Percentiles rank a stretch among this genome's conserved stretches.
Conservation (phyloP, 2,888 invertebrate genomes). For the Rotaria magnacalcarata region DNA sequence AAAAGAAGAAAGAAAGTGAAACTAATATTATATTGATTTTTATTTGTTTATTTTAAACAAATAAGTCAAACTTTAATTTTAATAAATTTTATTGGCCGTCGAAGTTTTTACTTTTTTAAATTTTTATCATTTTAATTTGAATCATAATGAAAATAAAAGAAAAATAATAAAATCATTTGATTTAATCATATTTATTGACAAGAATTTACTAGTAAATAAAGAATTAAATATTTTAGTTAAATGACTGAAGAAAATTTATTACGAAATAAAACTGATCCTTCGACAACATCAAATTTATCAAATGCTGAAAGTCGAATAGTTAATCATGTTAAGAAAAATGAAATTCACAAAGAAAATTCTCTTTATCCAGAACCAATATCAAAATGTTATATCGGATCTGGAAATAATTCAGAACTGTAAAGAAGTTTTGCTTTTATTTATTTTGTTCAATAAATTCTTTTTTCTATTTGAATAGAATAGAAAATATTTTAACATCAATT, state of each 20-base stretch:
- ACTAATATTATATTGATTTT: too few species aligned
- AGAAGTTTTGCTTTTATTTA: not conserved
- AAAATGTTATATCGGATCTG: slow-evolving; percentile 40
- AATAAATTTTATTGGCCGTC: too few species aligned
- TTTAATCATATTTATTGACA: too few species aligned
- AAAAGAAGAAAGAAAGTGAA: too few species aligned
- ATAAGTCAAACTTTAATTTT: too few species aligned
- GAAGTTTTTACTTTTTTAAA: too few species aligned
- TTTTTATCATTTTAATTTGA: too few species aligned
- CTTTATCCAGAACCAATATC: slow-evolving; percentile 37
- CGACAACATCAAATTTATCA: not conserved
- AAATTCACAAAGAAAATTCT: not conserved
- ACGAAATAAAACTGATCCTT: not conserved
- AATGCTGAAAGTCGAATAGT: not conserved
- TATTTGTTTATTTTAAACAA: too few species aligned
- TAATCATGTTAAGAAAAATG: not conserved
- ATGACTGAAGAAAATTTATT: not conserved
- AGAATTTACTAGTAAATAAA: too few species aligned
- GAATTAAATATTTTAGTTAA: not conserved
- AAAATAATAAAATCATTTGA: too few species aligned
- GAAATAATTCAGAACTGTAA: slow-evolving; percentile 45
- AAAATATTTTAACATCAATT: not conserved
- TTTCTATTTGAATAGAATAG: not conserved
- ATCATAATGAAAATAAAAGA: too few species aligned
- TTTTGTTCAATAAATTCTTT: not conserved